Evolutionary conservation across 2,888 invertebrate species (phyloP), one percentile per base, ranked within the genome.

Genomic region (Halictus quadricinctus): DNA sequence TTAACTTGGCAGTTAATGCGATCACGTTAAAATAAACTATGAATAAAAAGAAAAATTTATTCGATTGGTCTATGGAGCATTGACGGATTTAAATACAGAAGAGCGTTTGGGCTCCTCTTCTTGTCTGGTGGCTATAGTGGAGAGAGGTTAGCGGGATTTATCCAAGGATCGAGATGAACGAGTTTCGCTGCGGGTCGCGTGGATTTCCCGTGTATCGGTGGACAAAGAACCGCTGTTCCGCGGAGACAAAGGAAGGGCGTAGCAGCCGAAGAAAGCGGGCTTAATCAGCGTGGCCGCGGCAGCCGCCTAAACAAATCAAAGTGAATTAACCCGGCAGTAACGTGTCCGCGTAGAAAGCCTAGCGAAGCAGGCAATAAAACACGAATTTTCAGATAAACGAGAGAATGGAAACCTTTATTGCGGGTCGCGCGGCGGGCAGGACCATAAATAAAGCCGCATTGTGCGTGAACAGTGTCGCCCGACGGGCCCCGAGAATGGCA

Each of bases 361-460:
- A 18, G 43, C 58, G 70, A 48, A 72, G 60, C 79, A 74, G 70
- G 70, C 80, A 72, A 81, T 79, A 79, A 80, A 86, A 76, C 72
- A 76, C 66, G 79, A 85, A 85, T 86, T 85, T 86, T 85, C 86
- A 83, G 83, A 87, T 85, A 79, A 83, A 79, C 75, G 54, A 41
- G 46, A 29, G 72, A 86, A 87, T 79, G 76, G 79, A 83, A 80
- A 76, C 60, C 83, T 84, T 86, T 83, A 86, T 80, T 76, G 70
- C 73, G 25, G 83, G 50, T 25, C 43, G 76, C 76, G 69, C 76
- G 73, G 41, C 36, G 50, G 72, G n/a, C 58, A 21, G 76, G 80
- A 54, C 72, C 81, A 86, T 86, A 87, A 87, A 87, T 87, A 81
- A 69, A 80, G 73, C 75, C 69, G 75, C 82, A 83, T 84, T 77